Evolutionary conservation across 2,888 invertebrate species (phyloP).

Genomic region (Leptura quadrifasciata): DNA sequence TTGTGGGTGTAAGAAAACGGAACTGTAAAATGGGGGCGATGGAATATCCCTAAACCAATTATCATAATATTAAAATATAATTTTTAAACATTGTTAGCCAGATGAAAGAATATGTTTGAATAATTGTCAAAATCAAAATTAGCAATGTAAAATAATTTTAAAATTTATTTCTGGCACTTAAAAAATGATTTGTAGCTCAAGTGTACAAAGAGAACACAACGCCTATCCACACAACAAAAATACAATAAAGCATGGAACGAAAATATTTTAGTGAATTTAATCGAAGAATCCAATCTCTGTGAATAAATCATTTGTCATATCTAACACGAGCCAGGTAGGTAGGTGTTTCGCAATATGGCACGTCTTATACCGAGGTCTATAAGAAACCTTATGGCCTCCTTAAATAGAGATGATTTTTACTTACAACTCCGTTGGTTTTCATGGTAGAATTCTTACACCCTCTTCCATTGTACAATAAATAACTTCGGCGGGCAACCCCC

Average conservation of each 20-base stretch:
- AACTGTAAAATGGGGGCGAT: no score
- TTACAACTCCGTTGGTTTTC: conserved; percentile 45
- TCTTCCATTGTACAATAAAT: conserved; percentile 68
- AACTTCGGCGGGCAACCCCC: conserved; percentile 65
- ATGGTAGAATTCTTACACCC: conserved; percentile 62
- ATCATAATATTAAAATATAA: no score
- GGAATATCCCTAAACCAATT: no score
- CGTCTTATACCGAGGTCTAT: conserved; percentile 55
- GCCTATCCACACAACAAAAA: conserved; percentile 47
- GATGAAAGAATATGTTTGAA: no score
- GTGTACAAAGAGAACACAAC: conserved; percentile 17
- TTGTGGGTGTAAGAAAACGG: no score
- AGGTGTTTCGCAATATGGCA: conserved; percentile 69
- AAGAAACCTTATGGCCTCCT: conserved; percentile 57
- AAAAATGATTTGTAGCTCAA: conserved; percentile 14
- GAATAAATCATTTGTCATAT: conserved; percentile 69
- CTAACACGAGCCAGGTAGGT: conserved; percentile 69
- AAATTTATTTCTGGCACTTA: conserved; percentile 1
- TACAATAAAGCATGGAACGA: conserved; percentile 46
- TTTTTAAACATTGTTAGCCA: no score
- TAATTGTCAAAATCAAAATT: background rate
- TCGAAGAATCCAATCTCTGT: conserved; percentile 66
- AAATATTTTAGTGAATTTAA: conserved; percentile 66
- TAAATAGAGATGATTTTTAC: conserved; percentile 58
- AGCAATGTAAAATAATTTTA: background rate